Evolutionary conservation across 2,797 vertebrate genomes (phyloP), one percentile per base, ranked within the genome.

Genomic region (Myotis daubentonii): DNA sequence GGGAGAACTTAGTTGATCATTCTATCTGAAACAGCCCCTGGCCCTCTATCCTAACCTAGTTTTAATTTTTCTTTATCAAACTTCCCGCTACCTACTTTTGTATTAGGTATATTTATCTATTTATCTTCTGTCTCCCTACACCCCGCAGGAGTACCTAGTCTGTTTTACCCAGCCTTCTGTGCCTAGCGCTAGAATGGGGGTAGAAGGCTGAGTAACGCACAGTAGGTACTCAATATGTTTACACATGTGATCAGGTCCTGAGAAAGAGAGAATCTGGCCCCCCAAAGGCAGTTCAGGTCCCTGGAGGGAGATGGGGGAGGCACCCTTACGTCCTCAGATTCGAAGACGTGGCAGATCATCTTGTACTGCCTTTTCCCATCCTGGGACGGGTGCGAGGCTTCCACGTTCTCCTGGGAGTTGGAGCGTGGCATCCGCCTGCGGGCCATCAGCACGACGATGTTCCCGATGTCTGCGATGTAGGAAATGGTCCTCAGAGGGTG

Each of bases 291-390:
- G 55, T 30, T 22, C 44, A 33, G 44, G 81, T 20, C 47, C 57
- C 68, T 8, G 19, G 30, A 60, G 49, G 68, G n/a, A 78, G 25
- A 62, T 23, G 36, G 22, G 44, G 75, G 74, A 72, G 71, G 87
- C 81, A 78, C 97, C 97, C 99, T 99, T 98, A 99, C 99, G 78
- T 99, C 99, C 96, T 99, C 99, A 60, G 99, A 99, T 97, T 99
- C 99, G 96, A 99, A 99, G 89, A 99, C 99, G 7, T 99, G 99
- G 97, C 99, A 99, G 98, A 99, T 99, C 99, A 99, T 99, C 98
- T 99, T 99, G 98, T 99, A 99, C 97, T 99, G 99, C 12, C 99
- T 98, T 97, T 99, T 99, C 97, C 98, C 99, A 0, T 99, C 99
- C 96, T 99, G 99, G 84, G 98, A 99, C 0, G 99, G 99, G 93